Evolutionary conservation across 2,113 vertebrate genomes (phyloP).

Genomic region (Orthonyx spaldingii): DNA sequence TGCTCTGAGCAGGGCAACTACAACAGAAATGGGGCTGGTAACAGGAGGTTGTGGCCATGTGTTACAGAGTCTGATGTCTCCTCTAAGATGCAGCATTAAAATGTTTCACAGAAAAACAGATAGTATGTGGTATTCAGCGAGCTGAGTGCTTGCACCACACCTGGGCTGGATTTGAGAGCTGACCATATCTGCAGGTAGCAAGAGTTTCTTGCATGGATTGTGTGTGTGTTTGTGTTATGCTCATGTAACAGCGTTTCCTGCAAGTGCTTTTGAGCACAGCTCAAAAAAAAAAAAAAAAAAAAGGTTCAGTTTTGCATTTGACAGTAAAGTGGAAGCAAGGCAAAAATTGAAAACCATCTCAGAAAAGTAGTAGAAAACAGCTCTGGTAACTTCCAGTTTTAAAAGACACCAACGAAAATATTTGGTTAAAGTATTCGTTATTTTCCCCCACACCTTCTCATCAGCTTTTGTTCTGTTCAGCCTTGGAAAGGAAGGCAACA

Average conservation of each 20-base stretch:
- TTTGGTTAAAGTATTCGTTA: neutral
- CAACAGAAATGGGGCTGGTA: neutral
- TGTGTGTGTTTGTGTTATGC: neutral
- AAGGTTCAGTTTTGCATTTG: neutral
- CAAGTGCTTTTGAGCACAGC: neutral
- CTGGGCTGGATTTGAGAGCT: neutral
- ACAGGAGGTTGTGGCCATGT: rapidly evolving
- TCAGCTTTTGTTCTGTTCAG: neutral
- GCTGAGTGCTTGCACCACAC: neutral
- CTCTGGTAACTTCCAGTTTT: neutral
- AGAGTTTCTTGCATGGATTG: neutral
- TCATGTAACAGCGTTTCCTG: neutral
- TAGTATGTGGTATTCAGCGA: neutral
- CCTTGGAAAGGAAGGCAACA: neutral
- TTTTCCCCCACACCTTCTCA: neutral
- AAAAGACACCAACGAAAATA: neutral
- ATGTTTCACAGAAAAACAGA: neutral
- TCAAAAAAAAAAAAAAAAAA: neutral
- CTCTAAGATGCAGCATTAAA: neutral
- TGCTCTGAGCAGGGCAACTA: neutral
- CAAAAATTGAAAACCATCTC: neutral
- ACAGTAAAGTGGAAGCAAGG: neutral
- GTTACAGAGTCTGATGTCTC: neutral
- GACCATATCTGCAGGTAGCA: neutral
- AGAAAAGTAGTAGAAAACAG: neutral